Evolutionary conservation across 1,140 invertebrate species (phyloP).

Genomic region (Ericerus pela): DNA sequence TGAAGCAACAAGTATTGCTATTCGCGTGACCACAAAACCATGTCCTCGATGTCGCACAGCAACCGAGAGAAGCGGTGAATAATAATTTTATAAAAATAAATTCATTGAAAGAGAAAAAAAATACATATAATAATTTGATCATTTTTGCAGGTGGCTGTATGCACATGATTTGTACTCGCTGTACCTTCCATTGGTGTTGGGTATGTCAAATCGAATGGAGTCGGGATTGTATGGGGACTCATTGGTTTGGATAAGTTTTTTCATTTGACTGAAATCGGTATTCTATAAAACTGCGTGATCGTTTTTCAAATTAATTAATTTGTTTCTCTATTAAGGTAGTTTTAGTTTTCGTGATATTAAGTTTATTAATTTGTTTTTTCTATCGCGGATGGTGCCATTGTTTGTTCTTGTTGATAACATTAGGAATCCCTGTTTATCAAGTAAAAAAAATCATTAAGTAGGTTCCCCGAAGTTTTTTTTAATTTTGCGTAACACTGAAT

Average conservation of each 20-base stretch:
- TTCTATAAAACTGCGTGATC: no score
- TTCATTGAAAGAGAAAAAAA: slow-evolving; percentile 1
- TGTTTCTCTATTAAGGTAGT: no score
- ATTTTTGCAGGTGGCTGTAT: slow-evolving; percentile 58
- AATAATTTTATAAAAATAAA: neutral
- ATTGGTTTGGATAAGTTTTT: slow-evolving; percentile 64
- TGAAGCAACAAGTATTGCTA: slow-evolving; percentile 52
- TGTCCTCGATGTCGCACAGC: slow-evolving; percentile 76
- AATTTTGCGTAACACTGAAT: no score
- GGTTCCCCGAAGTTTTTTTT: no score
- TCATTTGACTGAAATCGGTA: neutral
- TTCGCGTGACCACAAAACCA: slow-evolving; percentile 67
- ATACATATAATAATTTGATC: slow-evolving; percentile 9
- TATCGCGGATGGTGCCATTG: no score
- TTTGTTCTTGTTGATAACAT: no score
- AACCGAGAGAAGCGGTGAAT: slow-evolving; percentile 62
- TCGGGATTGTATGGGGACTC: slow-evolving; percentile 67
- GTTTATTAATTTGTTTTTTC: no score
- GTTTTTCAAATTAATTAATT: no score
- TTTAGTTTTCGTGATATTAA: no score
- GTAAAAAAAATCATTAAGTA: no score
- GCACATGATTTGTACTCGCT: slow-evolving; percentile 72
- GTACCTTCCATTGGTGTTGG: slow-evolving; percentile 77
- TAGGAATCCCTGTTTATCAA: no score
- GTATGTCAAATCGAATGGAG: slow-evolving; percentile 72